Percentiles rank a stretch among this genome's conserved stretches.
phyloP scores from a whole-genome alignment of 2,888 invertebrate species.

The Crossocerus cetratus region DNA sequence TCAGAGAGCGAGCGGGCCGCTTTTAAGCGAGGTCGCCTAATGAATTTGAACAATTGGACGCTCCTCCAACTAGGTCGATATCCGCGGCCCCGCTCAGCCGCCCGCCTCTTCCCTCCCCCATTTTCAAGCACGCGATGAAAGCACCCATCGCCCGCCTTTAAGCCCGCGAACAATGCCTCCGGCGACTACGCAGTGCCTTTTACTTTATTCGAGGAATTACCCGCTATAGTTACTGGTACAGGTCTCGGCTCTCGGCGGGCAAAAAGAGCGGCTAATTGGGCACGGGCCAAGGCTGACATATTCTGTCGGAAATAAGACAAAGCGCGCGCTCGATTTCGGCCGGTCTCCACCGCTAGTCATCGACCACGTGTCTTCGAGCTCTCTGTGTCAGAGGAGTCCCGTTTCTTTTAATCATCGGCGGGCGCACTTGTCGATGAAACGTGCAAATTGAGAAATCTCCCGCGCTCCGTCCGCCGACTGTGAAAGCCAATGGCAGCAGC shows the following conservation, averaged over 20 bases:
- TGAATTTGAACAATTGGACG: neutral
- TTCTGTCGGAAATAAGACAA: conserved; percentile 29
- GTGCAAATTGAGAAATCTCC: no score
- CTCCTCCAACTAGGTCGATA: neutral
- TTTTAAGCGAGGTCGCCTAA: neutral
- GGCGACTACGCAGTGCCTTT: conserved; percentile 31
- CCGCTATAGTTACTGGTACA: neutral
- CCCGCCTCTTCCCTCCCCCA: neutral
- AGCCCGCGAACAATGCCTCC: conserved; percentile 13
- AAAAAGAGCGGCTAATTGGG: conserved; percentile 52
- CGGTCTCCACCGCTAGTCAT: conserved; percentile 4
- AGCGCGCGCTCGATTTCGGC: conserved; percentile 29
- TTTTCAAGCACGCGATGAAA: neutral
- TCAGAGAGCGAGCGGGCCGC: neutral
- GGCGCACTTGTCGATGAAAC: no score
- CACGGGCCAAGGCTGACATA: conserved; percentile 43
- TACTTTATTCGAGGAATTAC: conserved; percentile 29
- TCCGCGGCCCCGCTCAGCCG: neutral
- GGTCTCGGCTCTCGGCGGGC: conserved; percentile 10
- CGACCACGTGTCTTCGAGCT: no score
- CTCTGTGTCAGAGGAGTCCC: no score
- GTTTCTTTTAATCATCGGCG: no score
- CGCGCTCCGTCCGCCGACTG: conserved; percentile 9
- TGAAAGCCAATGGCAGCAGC: conserved; percentile 34
- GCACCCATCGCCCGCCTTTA: neutral